Evolutionary conservation across 2,113 vertebrate genomes (phyloP).

Genomic region (Cathartes aura): DNA sequence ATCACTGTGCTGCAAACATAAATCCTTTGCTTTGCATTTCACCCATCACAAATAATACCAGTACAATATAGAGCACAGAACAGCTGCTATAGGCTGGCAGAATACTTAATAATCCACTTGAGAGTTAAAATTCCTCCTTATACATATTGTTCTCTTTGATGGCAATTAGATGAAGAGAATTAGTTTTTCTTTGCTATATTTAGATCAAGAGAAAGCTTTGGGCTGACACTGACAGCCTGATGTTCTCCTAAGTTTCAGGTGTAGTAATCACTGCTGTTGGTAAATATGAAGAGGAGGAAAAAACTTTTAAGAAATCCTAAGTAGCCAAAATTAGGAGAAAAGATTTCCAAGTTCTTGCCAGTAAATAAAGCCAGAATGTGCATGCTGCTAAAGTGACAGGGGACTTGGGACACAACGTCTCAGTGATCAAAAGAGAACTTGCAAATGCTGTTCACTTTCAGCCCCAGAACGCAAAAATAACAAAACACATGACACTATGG

Average conservation of each 20-base stretch:
- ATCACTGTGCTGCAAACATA: neutral
- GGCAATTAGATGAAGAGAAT: neutral
- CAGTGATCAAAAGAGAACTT: neutral
- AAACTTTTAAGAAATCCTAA: neutral
- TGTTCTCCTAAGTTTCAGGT: neutral
- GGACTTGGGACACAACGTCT: neutral
- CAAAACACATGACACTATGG: rapidly evolving
- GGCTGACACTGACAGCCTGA: neutral
- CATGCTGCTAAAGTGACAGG: neutral
- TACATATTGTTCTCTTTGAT: neutral
- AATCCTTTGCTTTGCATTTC: neutral
- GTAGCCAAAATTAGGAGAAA: neutral
- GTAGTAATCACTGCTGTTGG: neutral
- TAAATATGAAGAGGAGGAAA: neutral
- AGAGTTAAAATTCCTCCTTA: neutral
- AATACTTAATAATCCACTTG: neutral
- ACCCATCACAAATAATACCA: neutral
- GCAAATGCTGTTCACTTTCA: neutral
- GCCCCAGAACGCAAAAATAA: neutral
- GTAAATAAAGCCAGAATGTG: neutral
- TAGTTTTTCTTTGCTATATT: neutral
- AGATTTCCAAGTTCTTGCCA: neutral
- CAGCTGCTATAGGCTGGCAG: neutral
- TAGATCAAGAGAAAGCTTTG: neutral
- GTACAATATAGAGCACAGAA: neutral